phyloP scores from a whole-genome alignment of 2,888 invertebrate species.

The Archaeoteleia sp. region DNA sequence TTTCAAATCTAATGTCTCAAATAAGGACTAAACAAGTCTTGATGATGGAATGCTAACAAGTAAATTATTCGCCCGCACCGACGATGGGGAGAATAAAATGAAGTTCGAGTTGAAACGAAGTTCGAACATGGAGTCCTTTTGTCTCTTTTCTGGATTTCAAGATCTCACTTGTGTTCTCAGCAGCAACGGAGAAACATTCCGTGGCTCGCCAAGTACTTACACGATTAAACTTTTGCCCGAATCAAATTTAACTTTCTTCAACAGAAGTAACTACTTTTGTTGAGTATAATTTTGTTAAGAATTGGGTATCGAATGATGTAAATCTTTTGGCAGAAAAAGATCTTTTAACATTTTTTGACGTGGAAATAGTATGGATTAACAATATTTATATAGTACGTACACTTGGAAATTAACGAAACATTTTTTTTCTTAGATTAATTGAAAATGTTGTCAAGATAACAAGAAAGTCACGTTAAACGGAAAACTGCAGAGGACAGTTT shows the following conservation, averaged over 20 bases:
- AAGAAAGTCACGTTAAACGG: too few species aligned
- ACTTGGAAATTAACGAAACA: too few species aligned
- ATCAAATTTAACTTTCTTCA: constrained; percentile 71
- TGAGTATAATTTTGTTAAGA: constrained; percentile 39
- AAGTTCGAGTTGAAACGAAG: constrained; percentile 55
- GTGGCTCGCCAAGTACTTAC: constrained; percentile 59
- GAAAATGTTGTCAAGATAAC: too few species aligned
- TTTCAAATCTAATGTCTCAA: not conserved
- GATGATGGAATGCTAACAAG: constrained; percentile 25
- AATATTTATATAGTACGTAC: too few species aligned
- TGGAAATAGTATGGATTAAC: too few species aligned
- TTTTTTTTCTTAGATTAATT: too few species aligned
- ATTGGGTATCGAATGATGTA: constrained; percentile 29
- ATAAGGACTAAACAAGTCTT: constrained; percentile 7
- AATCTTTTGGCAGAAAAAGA: not conserved
- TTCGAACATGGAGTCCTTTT: constrained; percentile 32
- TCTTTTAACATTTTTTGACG: not conserved
- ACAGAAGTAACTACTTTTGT: constrained; percentile 68
- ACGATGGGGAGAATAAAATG: constrained; percentile 37
- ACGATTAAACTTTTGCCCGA: constrained; percentile 70
- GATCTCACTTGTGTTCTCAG: constrained; percentile 53
- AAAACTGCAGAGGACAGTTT: too few species aligned
- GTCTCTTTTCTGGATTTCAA: constrained; percentile 41
- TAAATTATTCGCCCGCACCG: constrained; percentile 23
- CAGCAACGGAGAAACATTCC: constrained; percentile 56